Evolutionary conservation across 2,888 invertebrate species (phyloP), one percentile per base, ranked within the genome.

Genomic region (Philopedon plagiatum): DNA sequence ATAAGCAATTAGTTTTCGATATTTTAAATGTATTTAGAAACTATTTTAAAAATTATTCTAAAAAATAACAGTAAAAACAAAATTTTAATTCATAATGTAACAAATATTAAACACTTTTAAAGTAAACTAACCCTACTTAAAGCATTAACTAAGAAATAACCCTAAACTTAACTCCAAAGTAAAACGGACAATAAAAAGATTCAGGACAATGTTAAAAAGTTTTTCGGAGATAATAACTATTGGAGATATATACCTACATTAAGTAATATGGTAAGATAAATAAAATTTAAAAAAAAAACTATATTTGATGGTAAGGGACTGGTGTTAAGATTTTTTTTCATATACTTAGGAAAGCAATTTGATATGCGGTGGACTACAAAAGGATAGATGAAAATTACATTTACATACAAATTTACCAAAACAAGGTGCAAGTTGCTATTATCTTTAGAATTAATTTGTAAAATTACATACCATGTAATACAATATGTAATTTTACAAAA

Each of bases 31-130:
- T 60, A 65, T 65, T 65, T 57, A 49, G 49, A 69, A 69, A 62
- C 62, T 69, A 62, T 56, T 54, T 51, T 32, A 61, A 62, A 68
- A 54, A 68, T 60, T 54, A 65, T 44, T 65, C 49, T 58, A 58
- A 15, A 66, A 56, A 49, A 41, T 68, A 69, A 69, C 69, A 69
- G 57, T 21, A 41, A 69, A 61, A 61, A 69, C 56, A 46, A 69
- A 61, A 62, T 56, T 41, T 54, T 3, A 54, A 18, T 21, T 58
- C 9, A 58, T 58, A 66, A 49, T 46, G 21, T 46, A 62, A 62
- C 62, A 62, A 62, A 62, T 29, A 44, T 62, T 62, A 49, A 62
- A 64, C 29, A 54, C 23, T 34, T 54, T 63, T 54, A 49, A 54
- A 64, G 34, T 63, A 51, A 51, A 51, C 15, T 57, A 58, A 58